Base-by-base conservation (phyloP, 2,888 invertebrate species). In the Linhomoeus sp. region DNA sequence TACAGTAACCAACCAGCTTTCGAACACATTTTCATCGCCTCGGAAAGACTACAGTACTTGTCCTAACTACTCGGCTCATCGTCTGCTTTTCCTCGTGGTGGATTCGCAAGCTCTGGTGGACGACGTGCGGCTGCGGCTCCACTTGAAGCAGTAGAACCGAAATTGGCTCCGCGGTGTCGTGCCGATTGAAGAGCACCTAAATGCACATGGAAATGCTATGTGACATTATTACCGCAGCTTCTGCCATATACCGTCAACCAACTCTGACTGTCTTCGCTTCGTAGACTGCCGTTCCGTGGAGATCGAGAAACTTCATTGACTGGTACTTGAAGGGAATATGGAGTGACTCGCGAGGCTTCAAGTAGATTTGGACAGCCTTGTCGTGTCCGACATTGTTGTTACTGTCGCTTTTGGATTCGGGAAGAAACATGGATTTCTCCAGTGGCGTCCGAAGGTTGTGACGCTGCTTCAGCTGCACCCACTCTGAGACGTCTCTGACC, bases 41-140 rank as follows among this genome's bases (percentile, higher is more conserved):
- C n/a, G n/a, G n/a, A n/a, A n/a, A n/a, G n/a, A n/a, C n/a, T n/a
- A n/a, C n/a, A n/a, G n/a, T n/a, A n/a, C n/a, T n/a, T n/a, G n/a
- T n/a, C n/a, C n/a, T n/a, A n/a, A n/a, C n/a, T n/a, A n/a, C n/a
- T n/a, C n/a, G n/a, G n/a, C n/a, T n/a, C n/a, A n/a, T n/a, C n/a
- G n/a, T n/a, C n/a, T 29, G 7, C 49, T 67, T 63, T 52, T 70
- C 69, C 19, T 70, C 67, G 37, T 66, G 64, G 48, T 68, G 61
- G 55, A 70, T 69, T 22, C 68, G 56, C 53, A 68, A 67, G 0
- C 67, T 65, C 53, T 67, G 66, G 50, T 67, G 64, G 26, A 71
- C 59, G 7, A 67, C 57, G 51, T 67, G 66, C 19, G 68, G 67
- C 50, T 67, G 63, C 2, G 66, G 66, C 41, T 67, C 65, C 9